Percentiles rank a stretch among this genome's conserved stretches.
Evolutionary conservation across 2,888 invertebrate genomes (phyloP).

Genomic region (Steinernema carpocapsae): DNA sequence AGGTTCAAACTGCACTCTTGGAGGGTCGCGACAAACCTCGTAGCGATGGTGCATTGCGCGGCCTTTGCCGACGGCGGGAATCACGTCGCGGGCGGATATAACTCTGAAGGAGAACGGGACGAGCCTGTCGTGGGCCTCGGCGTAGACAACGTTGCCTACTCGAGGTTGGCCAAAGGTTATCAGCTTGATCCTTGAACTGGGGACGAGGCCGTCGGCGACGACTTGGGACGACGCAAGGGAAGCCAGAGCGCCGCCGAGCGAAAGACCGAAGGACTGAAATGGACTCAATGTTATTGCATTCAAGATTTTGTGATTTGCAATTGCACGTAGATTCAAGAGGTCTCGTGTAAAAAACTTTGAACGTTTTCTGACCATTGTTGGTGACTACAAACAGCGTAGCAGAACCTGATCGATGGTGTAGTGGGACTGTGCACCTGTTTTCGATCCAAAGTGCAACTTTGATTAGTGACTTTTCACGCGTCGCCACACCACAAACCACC

Average conservation of each 20-base stretch:
- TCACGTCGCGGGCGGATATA: constrained; percentile 1
- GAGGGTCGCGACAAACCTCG: not conserved
- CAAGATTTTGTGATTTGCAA: no score
- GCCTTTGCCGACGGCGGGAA: constrained; percentile 18
- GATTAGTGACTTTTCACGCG: no score
- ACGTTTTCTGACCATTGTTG: no score
- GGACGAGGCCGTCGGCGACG: constrained; percentile 37
- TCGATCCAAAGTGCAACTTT: no score
- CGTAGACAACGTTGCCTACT: constrained; percentile 56
- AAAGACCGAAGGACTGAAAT: constrained; percentile 36
- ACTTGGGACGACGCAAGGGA: constrained; percentile 56
- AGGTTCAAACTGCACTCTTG: not conserved
- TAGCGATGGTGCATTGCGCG: constrained; percentile 12
- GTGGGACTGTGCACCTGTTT: no score
- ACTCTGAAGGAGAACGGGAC: constrained; percentile 38
- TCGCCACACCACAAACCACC: no score
- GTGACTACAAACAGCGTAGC: no score
- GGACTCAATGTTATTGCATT: no score
- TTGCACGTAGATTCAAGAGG: no score
- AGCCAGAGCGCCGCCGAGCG: constrained; percentile 57
- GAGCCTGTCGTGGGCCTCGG: constrained; percentile 49
- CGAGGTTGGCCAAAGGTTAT: constrained; percentile 57
- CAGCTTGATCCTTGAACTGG: constrained; percentile 36
- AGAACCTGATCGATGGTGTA: no score
- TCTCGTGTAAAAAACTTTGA: no score